Base-by-base conservation (phyloP, 1,140 invertebrate genomes). In the Episyrphus balteatus region DNA sequence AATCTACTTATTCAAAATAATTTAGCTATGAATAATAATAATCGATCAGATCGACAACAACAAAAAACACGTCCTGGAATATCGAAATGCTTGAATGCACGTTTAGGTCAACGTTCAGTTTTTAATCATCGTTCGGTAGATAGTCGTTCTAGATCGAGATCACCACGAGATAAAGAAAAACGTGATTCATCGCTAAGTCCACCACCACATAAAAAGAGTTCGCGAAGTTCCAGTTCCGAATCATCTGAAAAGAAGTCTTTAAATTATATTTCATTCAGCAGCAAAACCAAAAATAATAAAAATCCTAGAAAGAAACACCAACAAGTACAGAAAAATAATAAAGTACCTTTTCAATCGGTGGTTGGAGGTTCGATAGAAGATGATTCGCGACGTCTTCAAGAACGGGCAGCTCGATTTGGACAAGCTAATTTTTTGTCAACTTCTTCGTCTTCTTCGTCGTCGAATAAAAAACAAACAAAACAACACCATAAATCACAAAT, bases 401-500 rank as follows among this genome's bases (percentile, higher is more conserved):
- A 88, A 62, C 76, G 93, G 57, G 92, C 91, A 44, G 90, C 88
- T 49, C 74, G 92, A 58, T 97, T 96, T 59, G 75, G 70, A 49
- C 72, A 76, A 55, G n/a, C n/a, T n/a, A 47, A 53, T 62, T 49
- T 54, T 51, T 15, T 66, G 56, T 61, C 61, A 54, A 66, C 59
- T 51, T 62, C 62, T 51, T 55, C 59, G 50, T 64, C 61, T 51
- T 61, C 56, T 58, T 54, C 44, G 59, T 58, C 62, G 52, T 55
- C 53, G 61, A 64, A 42, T 53, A 73, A 54, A 42, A 62, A 55
- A 48, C 61, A 57, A 44, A 52, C 49, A 44, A 55, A 46, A 31
- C 48, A 15, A 41, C 14, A 42, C 13, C 32, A 19, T 18, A 10
- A 3, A 42, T 30, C 41, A 17, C 37, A 43, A 44, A 37, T 69